Evolutionary conservation across 92 coral and sea anemone genomes (phyloP).

Genomic region (Epizoanthus illoricatus): DNA sequence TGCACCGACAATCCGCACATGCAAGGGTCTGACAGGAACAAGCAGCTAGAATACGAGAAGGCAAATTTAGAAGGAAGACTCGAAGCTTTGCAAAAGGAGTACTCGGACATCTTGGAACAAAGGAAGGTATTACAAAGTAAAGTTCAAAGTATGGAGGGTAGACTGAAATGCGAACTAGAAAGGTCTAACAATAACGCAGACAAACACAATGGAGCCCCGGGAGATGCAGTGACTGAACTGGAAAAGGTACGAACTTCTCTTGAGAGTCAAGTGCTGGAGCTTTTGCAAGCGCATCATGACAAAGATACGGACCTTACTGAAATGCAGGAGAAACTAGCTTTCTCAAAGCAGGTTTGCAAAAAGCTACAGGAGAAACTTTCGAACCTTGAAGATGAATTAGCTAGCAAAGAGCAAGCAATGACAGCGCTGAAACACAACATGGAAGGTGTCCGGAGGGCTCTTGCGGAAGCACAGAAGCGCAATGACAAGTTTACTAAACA

Average conservation of each 20-base stretch:
- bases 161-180: conserved; percentile 48
- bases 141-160: conserved; percentile 54
- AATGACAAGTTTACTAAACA: conserved; percentile 55
- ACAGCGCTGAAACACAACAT: conserved; percentile 54
- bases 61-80: conserved; percentile 79
- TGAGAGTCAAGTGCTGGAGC: conserved; percentile 49
- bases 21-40: conserved; percentile 17
- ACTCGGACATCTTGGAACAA: conserved; percentile 58
- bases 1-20: neutral
- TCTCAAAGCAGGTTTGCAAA: conserved; percentile 54
- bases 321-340: conserved; percentile 69
- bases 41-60: conserved; percentile 59
- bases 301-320: conserved; percentile 61
- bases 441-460: conserved; percentile 42
- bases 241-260: conserved; percentile 51
- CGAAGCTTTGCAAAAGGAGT: conserved; percentile 66
- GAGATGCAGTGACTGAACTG: conserved; percentile 39
- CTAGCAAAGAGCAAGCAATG: conserved; percentile 42
- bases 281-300: conserved; percentile 52
- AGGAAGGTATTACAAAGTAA: conserved; percentile 60
- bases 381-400: conserved; percentile 49
- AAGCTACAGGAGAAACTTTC: conserved; percentile 55
- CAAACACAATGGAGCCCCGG: neutral
- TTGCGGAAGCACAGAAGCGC: conserved; percentile 45
- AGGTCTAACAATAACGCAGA: conserved; percentile 14